Conservation (phyloP, 2,113 vertebrate species). For the Microcebus griseorufus region DNA sequence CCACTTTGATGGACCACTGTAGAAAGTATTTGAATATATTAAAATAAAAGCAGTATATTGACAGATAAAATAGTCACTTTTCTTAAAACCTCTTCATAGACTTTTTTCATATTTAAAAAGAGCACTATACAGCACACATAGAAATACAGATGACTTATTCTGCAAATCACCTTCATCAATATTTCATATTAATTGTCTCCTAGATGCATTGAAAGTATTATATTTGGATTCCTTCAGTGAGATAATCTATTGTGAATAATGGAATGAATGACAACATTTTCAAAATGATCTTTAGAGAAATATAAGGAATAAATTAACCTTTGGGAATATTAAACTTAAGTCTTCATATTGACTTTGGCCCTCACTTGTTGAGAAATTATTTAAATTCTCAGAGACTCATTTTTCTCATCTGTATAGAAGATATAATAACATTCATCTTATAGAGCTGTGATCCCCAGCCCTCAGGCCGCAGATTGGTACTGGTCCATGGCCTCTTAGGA, state of each 20-base stretch:
- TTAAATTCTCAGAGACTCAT: not conserved
- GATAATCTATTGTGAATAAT: not conserved
- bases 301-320: not conserved
- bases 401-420: not conserved
- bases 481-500: too few species aligned
- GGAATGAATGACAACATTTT: not conserved
- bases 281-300: slow-evolving; percentile 24
- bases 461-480: too few species aligned
- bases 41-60: slow-evolving; percentile 68
- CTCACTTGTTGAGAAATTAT: not conserved
- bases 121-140: not conserved
- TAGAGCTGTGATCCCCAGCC: not conserved
- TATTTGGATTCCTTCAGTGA: slow-evolving; percentile 9
- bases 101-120: slow-evolving; percentile 35
- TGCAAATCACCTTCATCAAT: slow-evolving; percentile 39
- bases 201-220: slow-evolving; percentile 8
- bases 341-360: not conserved
- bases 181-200: slow-evolving; percentile 53
- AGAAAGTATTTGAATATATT: slow-evolving; percentile 52
- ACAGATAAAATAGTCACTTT: slow-evolving; percentile 57
- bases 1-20: slow-evolving; percentile 46
- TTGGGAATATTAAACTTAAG: not conserved
- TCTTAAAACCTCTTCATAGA: not conserved
- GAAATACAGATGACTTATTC: not conserved
- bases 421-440: not conserved